Evolutionary conservation across 2,113 vertebrate species (phyloP).

Genomic region (Chroicocephalus ridibundus): DNA sequence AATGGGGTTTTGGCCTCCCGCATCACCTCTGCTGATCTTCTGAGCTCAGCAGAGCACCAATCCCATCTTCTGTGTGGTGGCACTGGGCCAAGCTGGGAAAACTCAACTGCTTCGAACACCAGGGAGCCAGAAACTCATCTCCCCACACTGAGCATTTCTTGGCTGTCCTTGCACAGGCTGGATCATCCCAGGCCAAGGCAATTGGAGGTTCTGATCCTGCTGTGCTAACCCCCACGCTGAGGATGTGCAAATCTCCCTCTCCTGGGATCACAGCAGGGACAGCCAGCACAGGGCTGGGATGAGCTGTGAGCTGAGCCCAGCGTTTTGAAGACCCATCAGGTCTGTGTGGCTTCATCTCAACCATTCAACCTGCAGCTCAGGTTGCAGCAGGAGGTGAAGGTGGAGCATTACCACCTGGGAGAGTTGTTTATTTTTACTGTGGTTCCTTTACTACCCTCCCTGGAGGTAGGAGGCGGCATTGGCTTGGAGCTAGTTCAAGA

Average conservation of each 20-base stretch:
- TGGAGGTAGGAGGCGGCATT: not conserved
- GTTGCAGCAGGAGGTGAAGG: not conserved
- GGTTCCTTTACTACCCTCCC: not conserved
- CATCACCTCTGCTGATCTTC: not conserved
- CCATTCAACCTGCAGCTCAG: not conserved
- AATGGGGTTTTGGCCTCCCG: not conserved
- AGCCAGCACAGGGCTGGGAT: rapidly evolving
- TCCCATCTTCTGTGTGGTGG: not conserved
- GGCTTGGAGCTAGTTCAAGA: not conserved
- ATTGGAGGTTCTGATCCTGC: not conserved
- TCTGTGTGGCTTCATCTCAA: not conserved
- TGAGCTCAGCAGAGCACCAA: not conserved
- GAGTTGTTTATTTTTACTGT: not conserved
- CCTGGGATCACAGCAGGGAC: not conserved
- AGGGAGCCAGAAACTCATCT: not conserved
- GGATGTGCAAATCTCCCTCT: not conserved
- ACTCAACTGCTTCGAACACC: not conserved
- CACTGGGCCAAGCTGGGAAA: not conserved
- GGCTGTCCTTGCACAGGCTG: not conserved
- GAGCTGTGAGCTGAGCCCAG: not conserved
- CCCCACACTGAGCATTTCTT: not conserved
- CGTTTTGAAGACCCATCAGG: not conserved
- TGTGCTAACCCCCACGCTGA: not conserved
- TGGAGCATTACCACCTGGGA: not conserved
- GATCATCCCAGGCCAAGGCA: not conserved